Evolutionary conservation across 1,140 invertebrate genomes (phyloP).

Genomic region (Pygmarrhopalites habei): DNA sequence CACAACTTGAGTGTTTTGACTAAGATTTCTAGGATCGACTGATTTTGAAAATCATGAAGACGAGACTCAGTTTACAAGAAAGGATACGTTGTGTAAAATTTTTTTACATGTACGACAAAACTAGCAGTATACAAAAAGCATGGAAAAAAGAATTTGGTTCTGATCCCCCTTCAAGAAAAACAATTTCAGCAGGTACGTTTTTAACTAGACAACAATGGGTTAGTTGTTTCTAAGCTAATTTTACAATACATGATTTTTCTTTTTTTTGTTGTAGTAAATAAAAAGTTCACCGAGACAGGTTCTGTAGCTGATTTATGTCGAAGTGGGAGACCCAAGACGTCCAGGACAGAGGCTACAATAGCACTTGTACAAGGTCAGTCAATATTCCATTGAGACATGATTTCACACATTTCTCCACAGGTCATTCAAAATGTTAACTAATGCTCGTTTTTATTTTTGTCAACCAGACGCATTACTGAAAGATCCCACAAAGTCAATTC

Average conservation of each 20-base stretch:
- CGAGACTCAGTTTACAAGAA: slow-evolving; percentile 29
- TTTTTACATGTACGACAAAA: slow-evolving; percentile 29
- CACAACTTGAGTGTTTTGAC: no score
- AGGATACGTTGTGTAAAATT: slow-evolving; percentile 27
- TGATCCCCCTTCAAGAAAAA: slow-evolving; percentile 35
- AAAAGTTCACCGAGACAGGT: slow-evolving; percentile 37
- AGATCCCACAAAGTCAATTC: slow-evolving; percentile 34
- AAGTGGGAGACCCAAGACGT: slow-evolving; percentile 32
- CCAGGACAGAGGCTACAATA: slow-evolving; percentile 25
- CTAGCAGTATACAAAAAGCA: slow-evolving; percentile 28
- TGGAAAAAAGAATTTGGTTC: slow-evolving; percentile 34
- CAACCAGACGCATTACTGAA: slow-evolving; percentile 5
- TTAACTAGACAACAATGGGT: no score
- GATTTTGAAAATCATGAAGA: no score
- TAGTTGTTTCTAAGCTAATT: no score
- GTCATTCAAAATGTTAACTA: neutral
- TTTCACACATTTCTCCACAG: neutral
- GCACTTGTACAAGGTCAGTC: slow-evolving; percentile 30
- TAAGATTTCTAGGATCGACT: no score
- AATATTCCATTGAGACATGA: slow-evolving; percentile 3
- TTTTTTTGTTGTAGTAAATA: slow-evolving; percentile 13
- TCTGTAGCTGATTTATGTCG: slow-evolving; percentile 32
- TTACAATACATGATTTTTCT: no score
- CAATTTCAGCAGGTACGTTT: slow-evolving; percentile 13
- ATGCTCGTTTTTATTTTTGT: neutral